Base-by-base conservation (phyloP, 1,140 invertebrate genomes). In the Trinorchestia longiramus region DNA sequence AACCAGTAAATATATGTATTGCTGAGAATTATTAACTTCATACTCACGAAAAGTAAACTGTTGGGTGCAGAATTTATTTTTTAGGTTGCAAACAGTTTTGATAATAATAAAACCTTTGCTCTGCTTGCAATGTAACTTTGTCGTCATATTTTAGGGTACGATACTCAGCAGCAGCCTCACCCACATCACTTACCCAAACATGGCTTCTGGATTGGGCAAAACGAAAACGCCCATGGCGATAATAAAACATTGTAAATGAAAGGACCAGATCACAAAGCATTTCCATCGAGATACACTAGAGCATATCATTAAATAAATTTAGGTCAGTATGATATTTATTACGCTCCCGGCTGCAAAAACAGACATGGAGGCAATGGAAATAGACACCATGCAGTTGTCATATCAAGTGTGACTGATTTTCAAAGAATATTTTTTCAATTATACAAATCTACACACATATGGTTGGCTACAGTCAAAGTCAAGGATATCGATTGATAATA, bases 221-320 rank as follows among this genome's bases (percentile, higher is more conserved):
- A 90, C 41, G 88, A 42, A 41, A 41, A 90, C 88, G 88, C 88
- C 88, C 88, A 17, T 42, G 88, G n/a, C 88, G 43, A 28, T 28
- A 43, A 43, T 90, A 90, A 90, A 90, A 90, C 88, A 90, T 42
- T 90, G 41, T 42, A 90, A 90, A 90, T 90, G n/a, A 41, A 90
- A 90, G 88, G 88, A 42, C 4, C n/a, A 43, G 11, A 90, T 90
- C 88, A 77, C 62, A 77, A 77, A 15, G 62, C 62, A 36, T 77
- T 77, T 77, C 62, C 28, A 77, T 77, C 62, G 62, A 77, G 62
- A 77, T 77, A 77, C 62, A 36, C 62, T 36, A 23, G 62, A 77
- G 36, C 62, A 19, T 77, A 77, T 36, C 28, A 77, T 77, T 77
- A 77, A 36, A 77, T 36, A 28, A 77, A 77, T 77, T 77, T 36